These are phyloP conservation scores for Antheraea pernyi DNA, from an alignment of 1,140 invertebrate genomes.

Conservation along the genomic window DNA sequence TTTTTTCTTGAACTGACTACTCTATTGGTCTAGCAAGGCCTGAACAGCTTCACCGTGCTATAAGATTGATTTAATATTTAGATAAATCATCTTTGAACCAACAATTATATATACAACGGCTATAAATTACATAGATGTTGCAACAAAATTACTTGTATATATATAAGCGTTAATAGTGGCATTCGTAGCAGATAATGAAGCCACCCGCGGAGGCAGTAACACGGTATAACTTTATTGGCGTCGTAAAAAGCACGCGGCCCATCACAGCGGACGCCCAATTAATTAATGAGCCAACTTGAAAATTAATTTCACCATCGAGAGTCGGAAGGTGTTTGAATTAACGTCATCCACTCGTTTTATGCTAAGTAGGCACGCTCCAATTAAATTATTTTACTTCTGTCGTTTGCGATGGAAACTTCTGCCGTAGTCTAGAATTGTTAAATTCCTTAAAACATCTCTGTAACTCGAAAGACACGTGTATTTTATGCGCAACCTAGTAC, in stretches of 20 bases:
- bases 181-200: slow-evolving; percentile 39
- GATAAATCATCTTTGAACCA: no score
- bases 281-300: slow-evolving; percentile 68
- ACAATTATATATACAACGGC: no score
- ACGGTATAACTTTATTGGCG: slow-evolving; percentile 47
- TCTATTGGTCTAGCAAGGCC: no score
- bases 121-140: no score
- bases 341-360: slow-evolving; percentile 47
- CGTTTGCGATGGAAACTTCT: slow-evolving; percentile 14
- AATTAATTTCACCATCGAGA: slow-evolving; percentile 58
- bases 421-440: neutral
- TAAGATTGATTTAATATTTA: no score
- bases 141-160: neutral
- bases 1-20: no score
- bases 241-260: slow-evolving; percentile 63
- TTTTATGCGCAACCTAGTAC: no score
- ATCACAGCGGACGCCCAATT: slow-evolving; percentile 53
- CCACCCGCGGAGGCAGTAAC: slow-evolving; percentile 35
- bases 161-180: slow-evolving; percentile 26
- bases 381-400: slow-evolving; percentile 6
- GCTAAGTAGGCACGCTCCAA: slow-evolving; percentile 6
- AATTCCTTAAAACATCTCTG: no score
- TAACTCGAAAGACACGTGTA: no score
- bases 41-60: no score
- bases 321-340: slow-evolving; percentile 50